Percentiles rank a stretch among this genome's conserved stretches.
Conservation (phyloP, 2,113 vertebrate species). For the Proterorhinus semilunaris region DNA sequence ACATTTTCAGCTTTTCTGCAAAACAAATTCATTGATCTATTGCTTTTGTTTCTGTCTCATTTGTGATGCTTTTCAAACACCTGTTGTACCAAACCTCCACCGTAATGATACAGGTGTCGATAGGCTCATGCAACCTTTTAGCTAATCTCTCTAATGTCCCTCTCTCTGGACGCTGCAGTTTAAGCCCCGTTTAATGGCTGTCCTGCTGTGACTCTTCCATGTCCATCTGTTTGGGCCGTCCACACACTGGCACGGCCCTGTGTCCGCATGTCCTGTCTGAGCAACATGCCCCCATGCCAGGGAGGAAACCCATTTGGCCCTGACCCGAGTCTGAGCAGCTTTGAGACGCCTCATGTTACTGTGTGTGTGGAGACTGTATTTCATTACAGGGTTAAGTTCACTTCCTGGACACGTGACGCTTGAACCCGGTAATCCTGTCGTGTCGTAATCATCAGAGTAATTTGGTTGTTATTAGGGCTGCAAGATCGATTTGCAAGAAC, state of each 20-base stretch:
- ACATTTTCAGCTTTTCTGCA: too few species aligned
- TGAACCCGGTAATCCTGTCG: background rate
- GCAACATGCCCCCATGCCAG: constrained; percentile 1
- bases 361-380: background rate
- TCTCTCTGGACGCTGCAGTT: background rate
- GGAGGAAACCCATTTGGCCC: background rate
- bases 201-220: constrained; percentile 11
- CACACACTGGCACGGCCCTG: constrained; percentile 16
- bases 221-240: constrained; percentile 38
- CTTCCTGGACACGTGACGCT: constrained; percentile 1
- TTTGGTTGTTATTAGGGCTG: background rate
- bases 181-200: constrained; percentile 11
- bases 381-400: background rate
- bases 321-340: background rate
- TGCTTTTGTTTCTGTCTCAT: too few species aligned
- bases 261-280: constrained; percentile 34
- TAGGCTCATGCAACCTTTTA: constrained; percentile 2
- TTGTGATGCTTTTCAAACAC: too few species aligned
- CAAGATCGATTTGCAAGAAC: too few species aligned
- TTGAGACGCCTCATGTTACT: constrained; percentile 2
- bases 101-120: background rate
- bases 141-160: background rate
- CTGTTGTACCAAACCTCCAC: too few species aligned
- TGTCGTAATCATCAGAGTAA: background rate
- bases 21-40: too few species aligned